These are phyloP conservation scores for Troides aeacus DNA, from an alignment of 2,888 invertebrate species.

Conservation along the genomic window DNA sequence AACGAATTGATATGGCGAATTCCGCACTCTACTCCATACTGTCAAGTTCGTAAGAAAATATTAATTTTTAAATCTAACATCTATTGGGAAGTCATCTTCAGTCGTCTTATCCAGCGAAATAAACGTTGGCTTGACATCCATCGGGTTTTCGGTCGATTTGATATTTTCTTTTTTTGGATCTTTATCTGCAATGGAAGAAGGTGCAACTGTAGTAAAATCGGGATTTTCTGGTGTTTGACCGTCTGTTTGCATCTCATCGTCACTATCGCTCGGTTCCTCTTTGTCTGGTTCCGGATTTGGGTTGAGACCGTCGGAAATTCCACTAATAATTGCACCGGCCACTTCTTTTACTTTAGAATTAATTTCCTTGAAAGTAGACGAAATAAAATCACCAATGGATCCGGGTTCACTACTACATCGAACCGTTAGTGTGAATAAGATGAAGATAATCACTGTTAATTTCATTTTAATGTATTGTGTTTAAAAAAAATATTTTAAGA, in stretches of 20 bases:
- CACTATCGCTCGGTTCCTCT: neutral
- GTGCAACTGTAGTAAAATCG: neutral
- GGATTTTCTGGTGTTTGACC: too few relatives aligned
- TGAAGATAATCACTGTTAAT: neutral
- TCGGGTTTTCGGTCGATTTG: neutral
- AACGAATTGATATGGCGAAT: too few relatives aligned
- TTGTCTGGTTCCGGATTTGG: neutral
- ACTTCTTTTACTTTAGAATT: constrained; percentile 19
- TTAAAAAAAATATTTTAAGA: neutral
- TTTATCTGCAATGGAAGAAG: constrained; percentile 1
- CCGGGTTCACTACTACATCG: constrained; percentile 15
- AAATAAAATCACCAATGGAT: constrained; percentile 16
- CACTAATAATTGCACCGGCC: constrained; percentile 6
- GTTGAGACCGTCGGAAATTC: constrained; percentile 5
- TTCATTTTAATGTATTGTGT: constrained; percentile 8
- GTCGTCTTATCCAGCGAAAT: constrained; percentile 5
- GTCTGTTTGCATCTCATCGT: too few relatives aligned
- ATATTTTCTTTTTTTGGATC: neutral
- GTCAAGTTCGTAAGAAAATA: neutral
- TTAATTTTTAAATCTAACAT: constrained; percentile 19
- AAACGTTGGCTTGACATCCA: constrained; percentile 5
- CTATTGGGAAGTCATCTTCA: constrained; percentile 18
- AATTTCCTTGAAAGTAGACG: constrained; percentile 10
- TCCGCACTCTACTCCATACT: neutral
- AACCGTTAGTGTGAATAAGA: constrained; percentile 10